Evolutionary conservation across 2,888 invertebrate species (phyloP), one percentile per base, ranked within the genome.

Genomic region (Willowsia nigromaculata): DNA sequence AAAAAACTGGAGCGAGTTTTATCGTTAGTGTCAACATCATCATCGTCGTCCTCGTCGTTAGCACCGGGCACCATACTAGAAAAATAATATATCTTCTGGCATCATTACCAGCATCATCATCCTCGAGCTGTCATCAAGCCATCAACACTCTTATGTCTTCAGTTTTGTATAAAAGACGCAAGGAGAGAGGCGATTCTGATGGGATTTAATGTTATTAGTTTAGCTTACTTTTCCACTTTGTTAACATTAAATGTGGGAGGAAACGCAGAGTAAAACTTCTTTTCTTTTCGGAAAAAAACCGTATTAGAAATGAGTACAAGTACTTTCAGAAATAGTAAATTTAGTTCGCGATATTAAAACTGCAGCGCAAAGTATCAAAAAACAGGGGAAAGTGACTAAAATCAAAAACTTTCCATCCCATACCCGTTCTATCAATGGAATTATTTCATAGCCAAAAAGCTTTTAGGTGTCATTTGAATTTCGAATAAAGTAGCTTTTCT

Each of bases 121-220:
- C 30, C 27, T 82, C 47, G 40, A 33, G 59, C 78, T 85, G 85
- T 85, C 85, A 85, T 85, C 85, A 85, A 30, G 62, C 85, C 85
- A 85, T 85, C 85, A 85, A 76, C 85, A 85, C 74, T 62, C 80
- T 71, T 43, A 74, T 59, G 85, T 85, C 78, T 43, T 47, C 43
- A 40, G 71, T n/a, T 25, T 71, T 25, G 71, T 43, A 65, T 47
- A 85, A 76, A 62, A 37, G 25, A 33, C 18, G 27, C 56, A 68
- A 18, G 15, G n/a, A 85, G 22, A 30, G 78, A 40, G n/a, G 47
- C 62, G 43, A 62, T 22, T 76, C 76, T 62, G 59, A 62, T 78
- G 78, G 85, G 76, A 85, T 85, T 78, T 62, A 43, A 50, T 50
- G 33, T 47, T 59, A 78, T 85, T 78, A 76, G 76, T 76, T 85